A percentile compares a stretch with the other conserved stretches of the same genome.
phyloP scores from a whole-genome alignment of 23 tunicate genomes.

The Halocynthia roretzi region DNA sequence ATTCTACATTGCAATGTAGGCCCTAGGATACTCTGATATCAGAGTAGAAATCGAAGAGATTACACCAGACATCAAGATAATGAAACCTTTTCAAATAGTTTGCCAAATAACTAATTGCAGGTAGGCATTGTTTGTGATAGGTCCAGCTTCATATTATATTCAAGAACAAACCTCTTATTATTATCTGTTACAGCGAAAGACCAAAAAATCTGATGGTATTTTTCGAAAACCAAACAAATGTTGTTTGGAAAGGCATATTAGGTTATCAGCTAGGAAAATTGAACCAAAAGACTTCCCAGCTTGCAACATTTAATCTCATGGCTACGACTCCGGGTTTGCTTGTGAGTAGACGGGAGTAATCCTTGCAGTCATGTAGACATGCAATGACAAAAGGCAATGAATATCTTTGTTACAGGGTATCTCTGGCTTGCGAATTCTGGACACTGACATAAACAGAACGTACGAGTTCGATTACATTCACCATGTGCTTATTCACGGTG shows the following conservation, averaged over 20 bases:
- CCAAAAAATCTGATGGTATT: constrained; percentile 49
- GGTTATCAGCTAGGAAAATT: constrained; percentile 37
- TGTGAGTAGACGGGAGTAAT: constrained; percentile 10
- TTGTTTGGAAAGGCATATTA: constrained; percentile 72
- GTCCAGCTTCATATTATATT: background rate
- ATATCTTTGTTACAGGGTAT: constrained; percentile 22
- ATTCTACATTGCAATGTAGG: constrained; percentile 19
- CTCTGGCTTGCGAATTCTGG: constrained; percentile 58
- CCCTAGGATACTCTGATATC: constrained; percentile 37
- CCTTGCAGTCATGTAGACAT: background rate
- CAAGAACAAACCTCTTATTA: background rate
- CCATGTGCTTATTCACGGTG: constrained; percentile 38
- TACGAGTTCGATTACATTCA: constrained; percentile 79
- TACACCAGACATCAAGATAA: constrained; percentile 30
- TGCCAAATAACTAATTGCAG: constrained; percentile 72
- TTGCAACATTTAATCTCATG: constrained; percentile 31
- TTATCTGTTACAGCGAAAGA: constrained; percentile 37
- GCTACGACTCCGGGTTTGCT: constrained; percentile 63
- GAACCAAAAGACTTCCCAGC: constrained; percentile 29
- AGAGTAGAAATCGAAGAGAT: constrained; percentile 37
- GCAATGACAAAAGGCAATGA: background rate
- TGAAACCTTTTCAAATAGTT: constrained; percentile 43
- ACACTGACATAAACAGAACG: constrained; percentile 68
- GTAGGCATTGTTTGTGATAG: constrained; percentile 3
- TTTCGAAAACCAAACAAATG: constrained; percentile 40